phyloP scores from a whole-genome alignment of 2,797 vertebrate genomes.

The Sebastes minor region DNA sequence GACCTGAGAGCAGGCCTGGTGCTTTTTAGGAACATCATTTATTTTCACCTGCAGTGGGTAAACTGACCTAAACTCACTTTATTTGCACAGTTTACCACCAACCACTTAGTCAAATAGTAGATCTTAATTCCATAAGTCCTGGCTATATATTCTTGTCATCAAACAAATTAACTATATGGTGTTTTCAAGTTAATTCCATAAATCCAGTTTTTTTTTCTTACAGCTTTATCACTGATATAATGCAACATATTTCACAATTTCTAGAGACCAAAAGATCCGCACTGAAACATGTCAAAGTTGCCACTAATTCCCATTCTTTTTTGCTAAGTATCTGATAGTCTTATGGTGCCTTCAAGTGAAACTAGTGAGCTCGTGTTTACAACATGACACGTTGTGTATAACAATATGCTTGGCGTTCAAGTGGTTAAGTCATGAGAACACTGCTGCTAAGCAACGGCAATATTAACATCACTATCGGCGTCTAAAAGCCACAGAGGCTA shows the following conservation, averaged over 20 bases:
- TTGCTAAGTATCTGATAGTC: neutral
- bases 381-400: no score
- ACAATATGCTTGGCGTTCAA: no score
- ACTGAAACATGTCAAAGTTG: conserved; percentile 4
- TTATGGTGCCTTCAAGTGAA: no score
- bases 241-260: conserved; percentile 12
- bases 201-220: conserved; percentile 21
- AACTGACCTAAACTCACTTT: neutral
- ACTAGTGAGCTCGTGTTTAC: no score
- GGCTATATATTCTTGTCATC: neutral
- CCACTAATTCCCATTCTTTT: neutral
- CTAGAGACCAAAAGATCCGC: neutral
- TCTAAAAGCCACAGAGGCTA: no score
- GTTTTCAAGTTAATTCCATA: neutral
- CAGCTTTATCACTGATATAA: conserved; percentile 2
- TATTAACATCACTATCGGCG: no score
- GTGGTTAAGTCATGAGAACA: no score
- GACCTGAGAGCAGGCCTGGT: neutral
- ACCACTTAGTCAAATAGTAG: neutral
- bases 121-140: neutral
- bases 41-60: neutral
- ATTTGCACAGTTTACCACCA: neutral
- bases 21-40: neutral
- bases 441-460: no score
- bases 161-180: neutral